Conservation (phyloP, 2,888 invertebrate genomes). For the Eupithecia tripunctaria region DNA sequence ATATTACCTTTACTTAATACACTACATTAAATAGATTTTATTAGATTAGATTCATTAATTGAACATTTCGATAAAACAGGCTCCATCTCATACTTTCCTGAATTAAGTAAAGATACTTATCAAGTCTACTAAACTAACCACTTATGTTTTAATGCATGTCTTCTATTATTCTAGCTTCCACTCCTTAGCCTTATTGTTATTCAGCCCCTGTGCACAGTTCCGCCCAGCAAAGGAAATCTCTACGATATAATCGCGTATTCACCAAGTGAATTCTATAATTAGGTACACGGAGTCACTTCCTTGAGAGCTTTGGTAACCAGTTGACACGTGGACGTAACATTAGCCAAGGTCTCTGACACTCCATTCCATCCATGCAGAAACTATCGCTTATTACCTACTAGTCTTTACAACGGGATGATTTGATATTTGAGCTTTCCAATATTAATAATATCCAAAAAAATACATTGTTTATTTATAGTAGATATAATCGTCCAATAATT, state of each 20-base stretch:
- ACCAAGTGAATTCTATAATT: slow-evolving; percentile 14
- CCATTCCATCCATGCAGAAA: neutral
- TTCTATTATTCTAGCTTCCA: slow-evolving; percentile 2
- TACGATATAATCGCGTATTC: slow-evolving; percentile 3
- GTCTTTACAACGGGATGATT: no score
- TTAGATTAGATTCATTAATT: no score
- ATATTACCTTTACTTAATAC: no score
- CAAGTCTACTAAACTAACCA: neutral
- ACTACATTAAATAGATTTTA: no score
- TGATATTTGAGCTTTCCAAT: no score
- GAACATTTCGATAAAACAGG: neutral
- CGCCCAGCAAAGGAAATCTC: slow-evolving; percentile 42
- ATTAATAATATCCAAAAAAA: neutral
- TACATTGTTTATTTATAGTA: neutral
- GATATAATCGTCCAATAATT: neutral
- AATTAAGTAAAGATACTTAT: neutral
- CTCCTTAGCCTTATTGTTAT: slow-evolving; percentile 45
- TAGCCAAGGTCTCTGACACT: neutral
- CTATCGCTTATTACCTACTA: neutral
- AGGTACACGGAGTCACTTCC: neutral
- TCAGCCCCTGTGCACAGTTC: slow-evolving; percentile 51
- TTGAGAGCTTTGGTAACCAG: slow-evolving; percentile 1
- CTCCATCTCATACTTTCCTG: neutral
- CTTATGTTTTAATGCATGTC: neutral
- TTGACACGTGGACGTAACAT: slow-evolving; percentile 9